Percentiles rank a stretch among this genome's conserved stretches.
Conservation (phyloP, 2,888 invertebrate species). For the Beris chalybata region DNA sequence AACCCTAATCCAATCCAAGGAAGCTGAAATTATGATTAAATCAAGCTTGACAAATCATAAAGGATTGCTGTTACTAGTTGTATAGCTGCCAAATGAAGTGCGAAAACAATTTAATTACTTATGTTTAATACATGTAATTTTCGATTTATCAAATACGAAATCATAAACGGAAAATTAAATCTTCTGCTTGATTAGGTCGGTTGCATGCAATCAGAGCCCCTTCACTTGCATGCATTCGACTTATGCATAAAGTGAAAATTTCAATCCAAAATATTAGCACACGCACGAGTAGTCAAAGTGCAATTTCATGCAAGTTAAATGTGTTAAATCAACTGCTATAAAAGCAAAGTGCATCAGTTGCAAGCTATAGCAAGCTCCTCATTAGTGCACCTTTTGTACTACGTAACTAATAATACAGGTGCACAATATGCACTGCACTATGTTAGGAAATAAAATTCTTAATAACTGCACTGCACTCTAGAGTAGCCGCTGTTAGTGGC, state of each 20-base stretch:
- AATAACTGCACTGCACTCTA: no score
- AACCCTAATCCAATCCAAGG: no score
- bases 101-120: slow-evolving; percentile 2
- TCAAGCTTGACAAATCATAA: no score
- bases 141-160: not conserved
- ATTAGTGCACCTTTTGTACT: no score
- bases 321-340: not conserved
- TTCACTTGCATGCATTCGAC: slow-evolving; percentile 1
- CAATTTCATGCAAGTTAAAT: not conserved
- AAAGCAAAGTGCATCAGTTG: no score
- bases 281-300: slow-evolving; percentile 2
- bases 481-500: no score
- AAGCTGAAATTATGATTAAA: no score
- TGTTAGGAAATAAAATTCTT: no score
- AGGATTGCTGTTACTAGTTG: no score
- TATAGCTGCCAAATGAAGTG: slow-evolving; percentile 6
- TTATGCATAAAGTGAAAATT: slow-evolving; percentile 8
- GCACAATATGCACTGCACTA: not conserved
- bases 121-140: not conserved
- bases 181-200: slow-evolving; percentile 17
- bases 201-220: not conserved
- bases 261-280: not conserved
- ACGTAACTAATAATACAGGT: not conserved
- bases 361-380: no score
- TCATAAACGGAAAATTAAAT: slow-evolving; percentile 15